Base-by-base conservation (phyloP, 1,140 invertebrate species). In the Eueides isabella region DNA sequence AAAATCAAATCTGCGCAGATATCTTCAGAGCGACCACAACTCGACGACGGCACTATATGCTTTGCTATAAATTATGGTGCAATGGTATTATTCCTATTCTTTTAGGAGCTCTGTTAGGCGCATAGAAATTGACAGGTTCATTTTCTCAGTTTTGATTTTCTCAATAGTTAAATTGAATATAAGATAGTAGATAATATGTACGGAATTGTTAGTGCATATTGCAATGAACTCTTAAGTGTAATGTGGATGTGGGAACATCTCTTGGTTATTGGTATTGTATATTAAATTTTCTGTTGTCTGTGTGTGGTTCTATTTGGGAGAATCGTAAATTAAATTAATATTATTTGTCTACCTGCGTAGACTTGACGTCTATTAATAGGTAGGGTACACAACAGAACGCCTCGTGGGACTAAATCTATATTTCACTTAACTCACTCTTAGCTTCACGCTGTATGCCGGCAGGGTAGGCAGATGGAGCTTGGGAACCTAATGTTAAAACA, bases 61-160 rank as follows among this genome's bases (percentile, higher is more conserved):
- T 87, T 85, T 71, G 83, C 88, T 89, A 90, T 92, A 91, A 92
- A 90, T 91, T 90, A 92, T 88, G 81, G 85, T 83, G 86, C 86
- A 89, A 91, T 90, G 84, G 87, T 88, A 63, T 63, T 63, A 63
- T 63, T 78, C 85, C 84, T 84, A 91, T 91, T 91, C 89, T 91
- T 90, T 87, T 82, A 86, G 85, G 83, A 72, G 81, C 74, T 87
- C 75, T 79, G 80, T 83, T 84, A 82, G 85, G 85, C 84, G 41
- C n/a, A 44, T 16, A 16, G 67, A 71, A 73, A 84, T 82, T 88
- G 88, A 87, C 84, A 84, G 84, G 82, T 82, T 86, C 83, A 84
- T 88, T 85, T 88, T 85, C 82, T 84, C 79, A 82, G 77, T 78
- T 63, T 63, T n/a, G 12, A 63, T 63, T 63, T 30, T n/a, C 26